phyloP scores from a whole-genome alignment of 2,888 invertebrate species.

The Brassicogethes aeneus region DNA sequence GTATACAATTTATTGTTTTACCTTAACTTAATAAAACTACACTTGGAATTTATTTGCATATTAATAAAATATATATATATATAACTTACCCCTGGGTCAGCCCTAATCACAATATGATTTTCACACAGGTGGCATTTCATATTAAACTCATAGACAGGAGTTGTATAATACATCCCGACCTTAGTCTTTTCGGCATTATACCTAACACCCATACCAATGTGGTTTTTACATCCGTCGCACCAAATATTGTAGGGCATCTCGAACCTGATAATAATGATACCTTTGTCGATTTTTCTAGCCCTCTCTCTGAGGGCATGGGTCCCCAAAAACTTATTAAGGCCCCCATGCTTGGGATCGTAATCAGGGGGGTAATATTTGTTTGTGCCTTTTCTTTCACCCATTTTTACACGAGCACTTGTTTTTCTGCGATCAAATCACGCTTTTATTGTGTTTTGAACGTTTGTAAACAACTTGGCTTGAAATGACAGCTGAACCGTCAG shows the following conservation, averaged over 20 bases:
- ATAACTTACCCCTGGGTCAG: conserved; percentile 90
- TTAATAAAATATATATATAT: too few species aligned
- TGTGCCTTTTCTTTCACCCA: conserved; percentile 97
- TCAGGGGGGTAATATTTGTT: conserved; percentile 99
- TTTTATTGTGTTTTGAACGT: too few species aligned
- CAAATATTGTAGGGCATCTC: conserved; percentile 99
- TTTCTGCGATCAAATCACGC: too few species aligned
- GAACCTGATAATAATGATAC: conserved; percentile 93
- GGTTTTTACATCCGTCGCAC: conserved; percentile 97
- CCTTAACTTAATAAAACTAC: conserved; percentile 6
- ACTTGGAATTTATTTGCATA: too few species aligned
- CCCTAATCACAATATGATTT: conserved; percentile 96
- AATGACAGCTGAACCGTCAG: too few species aligned
- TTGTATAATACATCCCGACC: conserved; percentile 96
- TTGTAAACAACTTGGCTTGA: too few species aligned
- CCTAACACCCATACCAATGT: conserved; percentile 98
- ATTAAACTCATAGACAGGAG: conserved; percentile 94
- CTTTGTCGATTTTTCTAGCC: conserved; percentile 89
- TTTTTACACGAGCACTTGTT: too few species aligned
- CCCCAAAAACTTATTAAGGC: conserved; percentile 87
- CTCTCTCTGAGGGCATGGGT: conserved; percentile 94
- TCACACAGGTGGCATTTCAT: conserved; percentile 99
- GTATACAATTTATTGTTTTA: too few species aligned
- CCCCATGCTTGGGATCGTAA: conserved; percentile 92
- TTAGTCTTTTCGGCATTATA: conserved; percentile 93